Percentiles rank a stretch among this genome's conserved stretches.
These are phyloP conservation scores for Pygathrix nemaeus DNA, from an alignment of 2,113 vertebrate species.

Conservation along the genomic window DNA sequence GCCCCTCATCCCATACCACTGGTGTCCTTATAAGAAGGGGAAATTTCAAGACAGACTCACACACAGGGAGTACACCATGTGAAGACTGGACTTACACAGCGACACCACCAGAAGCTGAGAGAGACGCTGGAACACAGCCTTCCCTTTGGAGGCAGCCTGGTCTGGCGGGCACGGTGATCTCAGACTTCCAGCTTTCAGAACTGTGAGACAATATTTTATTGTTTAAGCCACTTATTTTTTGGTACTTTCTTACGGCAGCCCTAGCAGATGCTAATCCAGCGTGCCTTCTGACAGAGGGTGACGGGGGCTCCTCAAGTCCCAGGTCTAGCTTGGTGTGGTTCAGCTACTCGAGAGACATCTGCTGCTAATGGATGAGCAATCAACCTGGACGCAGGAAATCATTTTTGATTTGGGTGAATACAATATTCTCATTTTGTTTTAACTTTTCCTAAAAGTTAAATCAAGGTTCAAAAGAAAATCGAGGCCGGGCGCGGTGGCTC, in stretches of 20 bases:
- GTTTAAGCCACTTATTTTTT: not conserved
- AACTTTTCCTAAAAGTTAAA: not conserved
- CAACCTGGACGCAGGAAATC: rapidly evolving
- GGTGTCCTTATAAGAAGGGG: not conserved
- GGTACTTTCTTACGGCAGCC: rapidly evolving
- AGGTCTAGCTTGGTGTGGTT: not conserved
- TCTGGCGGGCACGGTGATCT: rapidly evolving
- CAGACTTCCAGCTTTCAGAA: not conserved
- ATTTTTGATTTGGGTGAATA: not conserved
- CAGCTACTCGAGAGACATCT: not conserved
- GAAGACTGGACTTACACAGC: not conserved
- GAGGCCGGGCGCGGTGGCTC: not conserved
- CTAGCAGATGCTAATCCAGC: rapidly evolving
- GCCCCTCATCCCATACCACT: not conserved
- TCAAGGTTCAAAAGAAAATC: not conserved
- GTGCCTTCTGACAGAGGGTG: rapidly evolving
- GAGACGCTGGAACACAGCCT: too few relatives aligned
- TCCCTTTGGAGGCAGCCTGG: too few relatives aligned
- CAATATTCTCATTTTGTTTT: not conserved
- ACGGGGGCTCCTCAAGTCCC: rapidly evolving
- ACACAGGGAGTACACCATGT: rapidly evolving
- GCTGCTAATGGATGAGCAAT: rapidly evolving
- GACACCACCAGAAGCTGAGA: not conserved
- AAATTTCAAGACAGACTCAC: too few relatives aligned
- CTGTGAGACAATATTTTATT: not conserved